Conservation (phyloP, 2,113 vertebrate genomes). For the Otus sunia region DNA sequence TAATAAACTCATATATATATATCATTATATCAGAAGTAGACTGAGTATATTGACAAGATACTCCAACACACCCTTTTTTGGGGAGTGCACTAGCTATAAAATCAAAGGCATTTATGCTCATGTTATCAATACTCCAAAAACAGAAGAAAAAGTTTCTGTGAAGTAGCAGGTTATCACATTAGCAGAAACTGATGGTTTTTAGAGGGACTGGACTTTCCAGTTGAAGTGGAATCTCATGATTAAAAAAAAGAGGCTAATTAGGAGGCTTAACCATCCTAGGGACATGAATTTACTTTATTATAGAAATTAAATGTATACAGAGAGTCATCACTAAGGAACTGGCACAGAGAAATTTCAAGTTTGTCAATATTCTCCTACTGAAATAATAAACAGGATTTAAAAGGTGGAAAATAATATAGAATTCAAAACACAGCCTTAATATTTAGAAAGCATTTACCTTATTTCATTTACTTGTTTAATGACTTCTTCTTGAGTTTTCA, state of each 20-base stretch:
- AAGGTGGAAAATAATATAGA: background rate
- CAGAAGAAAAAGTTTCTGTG: background rate
- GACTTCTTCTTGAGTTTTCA: constrained; percentile 87
- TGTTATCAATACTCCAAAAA: background rate
- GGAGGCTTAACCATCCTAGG: background rate
- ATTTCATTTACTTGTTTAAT: constrained; percentile 87
- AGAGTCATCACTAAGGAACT: background rate
- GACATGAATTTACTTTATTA: background rate
- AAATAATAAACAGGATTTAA: background rate
- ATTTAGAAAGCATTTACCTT: constrained; percentile 75
- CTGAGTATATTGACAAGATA: background rate
- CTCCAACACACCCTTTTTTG: background rate
- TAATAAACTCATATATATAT: background rate
- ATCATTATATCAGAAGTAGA: background rate
- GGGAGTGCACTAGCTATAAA: background rate
- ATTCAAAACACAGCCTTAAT: background rate
- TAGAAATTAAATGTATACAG: background rate
- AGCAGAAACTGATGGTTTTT: background rate
- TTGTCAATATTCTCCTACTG: background rate
- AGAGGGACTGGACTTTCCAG: background rate
- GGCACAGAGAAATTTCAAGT: background rate
- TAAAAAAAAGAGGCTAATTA: background rate
- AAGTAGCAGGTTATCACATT: background rate
- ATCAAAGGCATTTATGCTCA: background rate
- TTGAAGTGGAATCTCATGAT: background rate